A percentile compares a stretch with the other conserved stretches of the same genome.
Conservation (phyloP, 2,113 vertebrate species). For the Promerops cafer region DNA sequence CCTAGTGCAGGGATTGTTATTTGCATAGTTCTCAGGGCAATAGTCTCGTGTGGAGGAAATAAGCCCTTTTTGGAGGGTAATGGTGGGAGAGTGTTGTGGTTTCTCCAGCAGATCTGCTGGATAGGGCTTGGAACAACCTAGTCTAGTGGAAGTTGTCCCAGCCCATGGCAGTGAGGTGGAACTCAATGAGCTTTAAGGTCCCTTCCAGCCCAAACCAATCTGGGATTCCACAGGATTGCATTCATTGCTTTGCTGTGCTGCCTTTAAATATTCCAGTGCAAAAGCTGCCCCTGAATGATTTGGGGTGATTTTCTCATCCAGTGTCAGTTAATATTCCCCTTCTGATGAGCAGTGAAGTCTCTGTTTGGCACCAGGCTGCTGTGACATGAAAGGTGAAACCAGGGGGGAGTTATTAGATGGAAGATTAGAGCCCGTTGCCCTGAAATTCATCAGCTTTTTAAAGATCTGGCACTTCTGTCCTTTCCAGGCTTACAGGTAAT, state of each 20-base stretch:
- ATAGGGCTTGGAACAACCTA: not conserved
- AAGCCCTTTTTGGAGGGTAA: not conserved
- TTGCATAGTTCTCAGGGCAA: fast-evolving
- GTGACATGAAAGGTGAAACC: not conserved
- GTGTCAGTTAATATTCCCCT: not conserved
- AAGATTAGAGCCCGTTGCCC: not conserved
- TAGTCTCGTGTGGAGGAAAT: not conserved
- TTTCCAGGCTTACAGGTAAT: not conserved
- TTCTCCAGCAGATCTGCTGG: not conserved
- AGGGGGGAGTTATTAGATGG: not conserved
- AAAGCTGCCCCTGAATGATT: not conserved
- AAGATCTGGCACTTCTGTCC: not conserved
- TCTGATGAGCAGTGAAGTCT: not conserved
- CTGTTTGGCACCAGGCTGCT: not conserved
- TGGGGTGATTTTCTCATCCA: not conserved
- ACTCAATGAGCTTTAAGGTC: not conserved
- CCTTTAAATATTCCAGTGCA: not conserved
- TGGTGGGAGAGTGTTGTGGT: not conserved
- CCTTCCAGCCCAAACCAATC: not conserved
- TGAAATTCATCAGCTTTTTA: not conserved
- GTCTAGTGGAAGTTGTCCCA: not conserved
- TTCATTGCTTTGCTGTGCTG: not conserved
- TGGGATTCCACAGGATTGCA: not conserved
- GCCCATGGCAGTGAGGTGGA: not conserved
- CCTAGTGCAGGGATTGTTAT: not conserved